phyloP scores from a whole-genome alignment of 2,888 invertebrate species.

The Atherix ibis region DNA sequence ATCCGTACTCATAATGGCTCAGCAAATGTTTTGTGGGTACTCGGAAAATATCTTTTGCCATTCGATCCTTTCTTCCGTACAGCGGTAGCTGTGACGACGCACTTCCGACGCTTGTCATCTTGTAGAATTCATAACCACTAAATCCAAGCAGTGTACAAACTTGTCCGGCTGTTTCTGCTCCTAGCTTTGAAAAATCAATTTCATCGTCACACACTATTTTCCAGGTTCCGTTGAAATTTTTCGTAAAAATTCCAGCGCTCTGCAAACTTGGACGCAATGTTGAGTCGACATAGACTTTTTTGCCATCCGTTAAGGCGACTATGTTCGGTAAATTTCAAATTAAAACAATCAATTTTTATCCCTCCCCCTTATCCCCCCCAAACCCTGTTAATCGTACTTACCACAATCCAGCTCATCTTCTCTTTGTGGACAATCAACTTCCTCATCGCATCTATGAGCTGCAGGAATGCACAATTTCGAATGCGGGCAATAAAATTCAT shows the following conservation, averaged over 20 bases:
- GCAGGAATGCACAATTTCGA: conserved; percentile 48
- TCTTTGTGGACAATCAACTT: conserved; percentile 44
- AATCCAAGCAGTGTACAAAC: conserved; percentile 56
- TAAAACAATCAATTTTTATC: too few species aligned
- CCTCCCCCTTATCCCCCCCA: too few species aligned
- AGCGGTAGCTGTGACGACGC: too few species aligned
- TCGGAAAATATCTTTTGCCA: too few species aligned
- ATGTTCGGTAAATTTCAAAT: too few species aligned
- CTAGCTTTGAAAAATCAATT: conserved; percentile 16
- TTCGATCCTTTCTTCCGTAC: too few species aligned
- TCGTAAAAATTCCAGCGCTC: conserved; percentile 45
- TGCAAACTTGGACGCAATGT: conserved; percentile 44
- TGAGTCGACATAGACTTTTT: conserved; percentile 39
- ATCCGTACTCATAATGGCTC: too few species aligned
- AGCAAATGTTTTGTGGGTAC: too few species aligned
- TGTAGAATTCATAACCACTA: conserved; percentile 17
- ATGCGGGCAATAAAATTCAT: conserved; percentile 45
- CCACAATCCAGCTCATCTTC: conserved; percentile 72
- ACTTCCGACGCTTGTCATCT: too few species aligned
- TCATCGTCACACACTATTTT: conserved; percentile 43
- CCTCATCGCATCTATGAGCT: conserved; percentile 46
- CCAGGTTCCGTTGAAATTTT: conserved; percentile 47
- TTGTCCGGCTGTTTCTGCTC: conserved; percentile 34
- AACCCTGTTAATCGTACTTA: too few species aligned
- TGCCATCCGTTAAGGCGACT: conserved; percentile 55